A percentile compares a stretch with the other conserved stretches of the same genome.
These are phyloP conservation scores for Baccha elongata DNA, from an alignment of 2,888 invertebrate species.

Conservation along the genomic window DNA sequence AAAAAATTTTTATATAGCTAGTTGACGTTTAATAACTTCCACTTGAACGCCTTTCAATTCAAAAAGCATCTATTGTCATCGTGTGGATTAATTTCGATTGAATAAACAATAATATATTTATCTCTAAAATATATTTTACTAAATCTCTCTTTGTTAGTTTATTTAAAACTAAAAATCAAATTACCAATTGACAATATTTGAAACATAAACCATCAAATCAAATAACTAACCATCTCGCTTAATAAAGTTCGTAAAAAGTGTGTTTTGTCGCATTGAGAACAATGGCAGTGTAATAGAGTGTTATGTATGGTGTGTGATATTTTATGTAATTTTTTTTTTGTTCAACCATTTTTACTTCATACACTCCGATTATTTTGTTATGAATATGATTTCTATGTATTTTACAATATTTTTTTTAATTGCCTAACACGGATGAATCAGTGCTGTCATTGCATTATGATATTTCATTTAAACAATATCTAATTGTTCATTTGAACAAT, in stretches of 20 bases:
- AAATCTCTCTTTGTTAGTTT: conserved; percentile 9
- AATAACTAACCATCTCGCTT: not conserved
- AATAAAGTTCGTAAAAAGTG: not conserved
- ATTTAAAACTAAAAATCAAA: not conserved
- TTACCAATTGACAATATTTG: not conserved
- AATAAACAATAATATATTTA: conserved; percentile 4
- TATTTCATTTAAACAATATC: too few relatives aligned
- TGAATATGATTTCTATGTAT: too few relatives aligned
- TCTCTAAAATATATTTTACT: conserved; percentile 9
- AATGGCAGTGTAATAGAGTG: not conserved
- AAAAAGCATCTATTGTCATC: not conserved
- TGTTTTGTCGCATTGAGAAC: not conserved
- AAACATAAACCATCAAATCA: not conserved
- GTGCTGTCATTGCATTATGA: too few relatives aligned
- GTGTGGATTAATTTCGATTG: not conserved
- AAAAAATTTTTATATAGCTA: not conserved
- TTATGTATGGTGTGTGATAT: not conserved
- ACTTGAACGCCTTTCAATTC: not conserved
- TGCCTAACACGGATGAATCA: too few relatives aligned
- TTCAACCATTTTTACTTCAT: not conserved
- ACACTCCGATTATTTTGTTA: too few relatives aligned
- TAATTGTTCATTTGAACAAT: too few relatives aligned
- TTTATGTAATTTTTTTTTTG: not conserved
- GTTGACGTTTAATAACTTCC: conserved; percentile 1
- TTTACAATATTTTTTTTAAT: too few relatives aligned